Evolutionary conservation across 1,140 invertebrate species (phyloP).

Genomic region (Dinoponera quadriceps): DNA sequence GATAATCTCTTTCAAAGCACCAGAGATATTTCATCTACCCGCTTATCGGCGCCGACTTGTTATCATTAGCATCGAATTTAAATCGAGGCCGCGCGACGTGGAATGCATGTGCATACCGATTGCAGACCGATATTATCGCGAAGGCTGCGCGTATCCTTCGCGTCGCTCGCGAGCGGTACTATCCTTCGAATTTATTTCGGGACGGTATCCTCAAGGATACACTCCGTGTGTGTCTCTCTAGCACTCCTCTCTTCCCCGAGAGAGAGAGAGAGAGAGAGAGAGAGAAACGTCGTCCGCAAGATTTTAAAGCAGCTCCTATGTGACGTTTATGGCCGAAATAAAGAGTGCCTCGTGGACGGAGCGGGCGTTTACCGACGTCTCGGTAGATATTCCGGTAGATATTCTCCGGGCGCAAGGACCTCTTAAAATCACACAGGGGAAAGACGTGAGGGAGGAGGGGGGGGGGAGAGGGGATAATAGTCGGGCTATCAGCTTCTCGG

Average conservation of each 20-base stretch:
- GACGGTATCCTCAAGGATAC: constrained; percentile 37
- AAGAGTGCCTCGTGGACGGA: constrained; percentile 29
- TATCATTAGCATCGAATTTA: constrained; percentile 39
- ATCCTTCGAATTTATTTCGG: constrained; percentile 55
- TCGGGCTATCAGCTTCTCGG: constrained; percentile 34
- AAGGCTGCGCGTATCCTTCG: constrained; percentile 28
- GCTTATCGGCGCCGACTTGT: background rate
- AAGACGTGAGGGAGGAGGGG: constrained; percentile 2
- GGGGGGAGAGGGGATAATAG: constrained; percentile 5
- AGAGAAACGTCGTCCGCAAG: background rate
- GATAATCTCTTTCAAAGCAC: background rate
- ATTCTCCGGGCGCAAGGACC: background rate
- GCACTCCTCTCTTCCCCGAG: background rate
- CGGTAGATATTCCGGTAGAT: constrained; percentile 31
- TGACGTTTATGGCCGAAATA: constrained; percentile 42
- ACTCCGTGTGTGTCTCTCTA: background rate
- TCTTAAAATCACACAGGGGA: background rate
- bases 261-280: background rate
- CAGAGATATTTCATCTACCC: background rate
- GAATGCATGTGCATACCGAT: constrained; percentile 37
- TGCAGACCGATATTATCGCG: constrained; percentile 20
- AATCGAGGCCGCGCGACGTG: constrained; percentile 25
- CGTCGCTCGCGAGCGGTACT: background rate
- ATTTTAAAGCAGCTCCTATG: constrained; percentile 31
- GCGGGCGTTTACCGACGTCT: constrained; percentile 5